These are phyloP conservation scores for Hyalella azteca DNA, from an alignment of 2,888 invertebrate genomes.

Conservation along the genomic window DNA sequence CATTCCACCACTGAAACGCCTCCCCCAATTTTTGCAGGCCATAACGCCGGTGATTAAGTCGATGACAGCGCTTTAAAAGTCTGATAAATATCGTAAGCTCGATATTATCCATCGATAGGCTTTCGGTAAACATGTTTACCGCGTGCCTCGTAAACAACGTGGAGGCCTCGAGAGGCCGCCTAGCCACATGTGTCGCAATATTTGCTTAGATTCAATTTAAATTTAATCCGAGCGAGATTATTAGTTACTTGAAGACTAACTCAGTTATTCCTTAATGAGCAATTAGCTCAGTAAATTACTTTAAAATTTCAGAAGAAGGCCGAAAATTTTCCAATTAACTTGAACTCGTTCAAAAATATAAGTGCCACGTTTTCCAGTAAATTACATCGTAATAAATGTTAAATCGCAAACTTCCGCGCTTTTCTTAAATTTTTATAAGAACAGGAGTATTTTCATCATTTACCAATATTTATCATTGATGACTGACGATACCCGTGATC, in stretches of 20 bases:
- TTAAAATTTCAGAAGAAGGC: background rate
- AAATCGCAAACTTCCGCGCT: background rate
- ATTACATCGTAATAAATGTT: background rate
- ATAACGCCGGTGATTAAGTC: too few relatives aligned
- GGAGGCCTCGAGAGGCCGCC: background rate
- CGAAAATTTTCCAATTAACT: background rate
- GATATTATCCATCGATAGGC: background rate
- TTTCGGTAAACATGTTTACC: slow-evolving; percentile 32
- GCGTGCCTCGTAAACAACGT: background rate
- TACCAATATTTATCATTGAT: too few relatives aligned
- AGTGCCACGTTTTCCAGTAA: background rate
- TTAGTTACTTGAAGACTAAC: background rate
- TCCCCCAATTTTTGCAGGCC: background rate
- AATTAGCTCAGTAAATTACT: background rate
- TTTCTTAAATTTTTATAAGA: background rate
- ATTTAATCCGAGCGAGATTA: slow-evolving; percentile 18
- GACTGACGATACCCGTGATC: too few relatives aligned
- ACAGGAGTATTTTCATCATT: too few relatives aligned
- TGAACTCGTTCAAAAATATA: background rate
- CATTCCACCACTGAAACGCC: background rate
- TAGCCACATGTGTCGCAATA: background rate
- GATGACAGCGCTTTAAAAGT: background rate
- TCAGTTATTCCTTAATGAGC: background rate
- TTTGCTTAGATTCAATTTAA: slow-evolving; percentile 13
- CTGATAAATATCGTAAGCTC: background rate